Percentiles rank a stretch among this genome's conserved stretches.
phyloP scores from a whole-genome alignment of 2,797 vertebrate genomes.

The Cossypha niveicapilla region DNA sequence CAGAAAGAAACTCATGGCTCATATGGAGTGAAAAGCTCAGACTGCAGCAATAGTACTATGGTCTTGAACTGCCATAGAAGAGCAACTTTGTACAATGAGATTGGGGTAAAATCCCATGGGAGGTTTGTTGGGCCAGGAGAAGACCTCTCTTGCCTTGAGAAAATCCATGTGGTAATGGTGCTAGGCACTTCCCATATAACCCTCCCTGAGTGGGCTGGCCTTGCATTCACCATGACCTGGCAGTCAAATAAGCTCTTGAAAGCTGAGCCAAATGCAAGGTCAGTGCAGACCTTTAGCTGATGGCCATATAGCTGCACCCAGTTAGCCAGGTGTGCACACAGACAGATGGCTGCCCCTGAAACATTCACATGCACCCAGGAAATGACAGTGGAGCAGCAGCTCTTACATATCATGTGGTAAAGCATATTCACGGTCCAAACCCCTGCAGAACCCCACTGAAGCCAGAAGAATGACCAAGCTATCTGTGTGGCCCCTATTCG shows the following conservation, averaged over 20 bases:
- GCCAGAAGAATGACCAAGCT: not conserved
- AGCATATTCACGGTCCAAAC: not conserved
- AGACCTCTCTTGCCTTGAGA: not conserved
- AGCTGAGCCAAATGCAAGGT: not conserved
- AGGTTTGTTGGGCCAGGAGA: not conserved
- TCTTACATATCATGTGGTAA: not conserved
- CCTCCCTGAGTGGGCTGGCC: not conserved
- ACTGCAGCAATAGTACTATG: not conserved
- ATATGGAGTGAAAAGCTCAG: not conserved
- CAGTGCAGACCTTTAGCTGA: not conserved
- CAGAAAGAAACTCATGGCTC: not conserved
- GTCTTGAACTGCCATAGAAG: not conserved
- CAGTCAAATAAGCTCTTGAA: not conserved
- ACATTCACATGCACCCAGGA: not conserved
- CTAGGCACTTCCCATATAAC: not conserved
- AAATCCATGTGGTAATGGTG: not conserved
- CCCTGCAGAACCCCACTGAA: not conserved
- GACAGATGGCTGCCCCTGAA: not conserved
- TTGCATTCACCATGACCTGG: not conserved
- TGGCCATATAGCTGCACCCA: not conserved
- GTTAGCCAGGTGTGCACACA: accelerated
- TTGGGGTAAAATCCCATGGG: not conserved
- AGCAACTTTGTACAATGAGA: not conserved
- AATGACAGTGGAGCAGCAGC: not conserved
- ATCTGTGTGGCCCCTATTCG: not conserved